Conservation (phyloP, 1,140 invertebrate species). For the Drosophila oshimai region DNA sequence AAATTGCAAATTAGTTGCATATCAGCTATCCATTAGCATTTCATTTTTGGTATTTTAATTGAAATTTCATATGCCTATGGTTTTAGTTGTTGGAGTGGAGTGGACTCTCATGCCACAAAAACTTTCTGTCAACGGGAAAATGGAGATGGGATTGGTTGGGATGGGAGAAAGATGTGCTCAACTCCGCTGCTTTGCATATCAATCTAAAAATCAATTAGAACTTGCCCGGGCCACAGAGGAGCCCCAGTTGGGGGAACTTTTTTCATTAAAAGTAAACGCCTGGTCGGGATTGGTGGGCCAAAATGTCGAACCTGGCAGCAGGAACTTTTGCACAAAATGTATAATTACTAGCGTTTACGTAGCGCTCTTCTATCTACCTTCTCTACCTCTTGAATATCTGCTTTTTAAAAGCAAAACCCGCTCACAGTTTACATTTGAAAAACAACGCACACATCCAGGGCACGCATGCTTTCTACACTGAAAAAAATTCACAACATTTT, state of each 20-base stretch:
- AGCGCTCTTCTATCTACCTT: constrained; percentile 3
- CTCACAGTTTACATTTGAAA: constrained; percentile 53
- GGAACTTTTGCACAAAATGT: constrained; percentile 51
- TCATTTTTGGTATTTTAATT: constrained; percentile 54
- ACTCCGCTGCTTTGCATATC: constrained; percentile 51
- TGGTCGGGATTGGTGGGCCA: constrained; percentile 30
- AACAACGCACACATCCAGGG: constrained; percentile 17
- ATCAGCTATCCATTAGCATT: constrained; percentile 49
- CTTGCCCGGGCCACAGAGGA: constrained; percentile 30
- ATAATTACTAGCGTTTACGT: constrained; percentile 55
- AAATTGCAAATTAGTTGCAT: constrained; percentile 60
- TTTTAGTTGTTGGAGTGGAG: neutral
- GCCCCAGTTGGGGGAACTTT: constrained; percentile 36
- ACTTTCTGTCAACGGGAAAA: constrained; percentile 32
- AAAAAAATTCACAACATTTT: neutral
- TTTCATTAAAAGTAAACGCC: constrained; percentile 59
- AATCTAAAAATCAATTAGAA: constrained; percentile 64
- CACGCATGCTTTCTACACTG: constrained; percentile 2
- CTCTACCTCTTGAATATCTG: constrained; percentile 34
- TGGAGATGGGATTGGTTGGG: neutral
- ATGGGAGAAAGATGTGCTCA: neutral
- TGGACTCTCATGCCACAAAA: constrained; percentile 13
- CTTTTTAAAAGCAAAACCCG: constrained; percentile 48
- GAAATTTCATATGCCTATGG: constrained; percentile 55
- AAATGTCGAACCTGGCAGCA: constrained; percentile 34